These are phyloP conservation scores for Anolis carolinensis DNA, from an alignment of 2,113 vertebrate genomes.

Conservation along the genomic window DNA sequence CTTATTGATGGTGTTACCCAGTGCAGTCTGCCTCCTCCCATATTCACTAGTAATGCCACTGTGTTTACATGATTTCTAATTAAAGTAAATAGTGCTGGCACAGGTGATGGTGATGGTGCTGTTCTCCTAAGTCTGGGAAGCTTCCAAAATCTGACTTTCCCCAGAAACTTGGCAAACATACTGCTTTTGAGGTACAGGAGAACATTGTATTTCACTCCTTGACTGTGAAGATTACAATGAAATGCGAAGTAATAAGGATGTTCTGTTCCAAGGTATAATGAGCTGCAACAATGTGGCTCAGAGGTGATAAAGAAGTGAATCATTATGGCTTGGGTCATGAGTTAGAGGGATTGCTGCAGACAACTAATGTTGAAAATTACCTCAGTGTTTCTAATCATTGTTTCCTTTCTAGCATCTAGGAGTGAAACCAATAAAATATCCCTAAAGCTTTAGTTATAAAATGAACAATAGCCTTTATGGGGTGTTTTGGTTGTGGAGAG, in stretches of 20 bases:
- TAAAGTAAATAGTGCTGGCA: no score
- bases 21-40: no score
- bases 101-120: no score
- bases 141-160: neutral
- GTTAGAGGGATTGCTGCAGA: neutral
- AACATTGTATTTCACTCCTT: neutral
- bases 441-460: slow-evolving; percentile 1
- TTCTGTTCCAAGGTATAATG: neutral
- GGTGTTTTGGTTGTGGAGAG: no score
- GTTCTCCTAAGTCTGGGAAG: no score
- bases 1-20: no score
- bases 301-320: neutral
- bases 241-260: neutral
- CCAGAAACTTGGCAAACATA: neutral
- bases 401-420: slow-evolving; percentile 9
- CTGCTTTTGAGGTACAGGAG: neutral
- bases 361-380: slow-evolving; percentile 35
- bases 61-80: no score
- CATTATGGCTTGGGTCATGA: neutral
- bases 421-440: neutral
- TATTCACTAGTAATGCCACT: no score
- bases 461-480: slow-evolving; percentile 1
- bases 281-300: neutral
- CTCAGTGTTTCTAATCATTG: neutral
- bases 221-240: neutral